phyloP scores from a whole-genome alignment of 2,113 vertebrate genomes.

The Pycnonotus jocosus region DNA sequence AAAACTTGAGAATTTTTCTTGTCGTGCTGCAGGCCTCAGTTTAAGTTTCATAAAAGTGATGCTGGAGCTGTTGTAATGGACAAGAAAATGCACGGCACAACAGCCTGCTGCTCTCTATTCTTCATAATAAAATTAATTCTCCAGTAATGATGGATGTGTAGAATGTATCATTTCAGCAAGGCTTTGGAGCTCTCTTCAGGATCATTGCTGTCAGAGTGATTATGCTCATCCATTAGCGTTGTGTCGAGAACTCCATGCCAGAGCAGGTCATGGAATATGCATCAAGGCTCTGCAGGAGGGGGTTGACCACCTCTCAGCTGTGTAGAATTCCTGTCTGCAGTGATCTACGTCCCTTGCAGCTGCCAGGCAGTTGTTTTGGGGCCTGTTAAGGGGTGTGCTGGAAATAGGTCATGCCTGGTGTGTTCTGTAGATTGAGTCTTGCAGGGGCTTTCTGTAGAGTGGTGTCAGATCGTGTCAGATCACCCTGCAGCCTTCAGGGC shows the following conservation, averaged over 20 bases:
- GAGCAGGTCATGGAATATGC: background rate
- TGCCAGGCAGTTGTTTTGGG: background rate
- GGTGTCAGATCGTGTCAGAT: background rate
- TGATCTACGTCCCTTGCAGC: background rate
- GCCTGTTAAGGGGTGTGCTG: background rate
- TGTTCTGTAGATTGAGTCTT: background rate
- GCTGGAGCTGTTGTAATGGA: background rate
- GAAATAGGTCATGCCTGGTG: background rate
- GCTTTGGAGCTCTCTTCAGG: slow-evolving; percentile 5
- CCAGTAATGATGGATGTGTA: background rate
- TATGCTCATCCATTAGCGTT: slow-evolving; percentile 8
- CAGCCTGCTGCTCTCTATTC: background rate
- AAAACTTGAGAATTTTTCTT: slow-evolving; percentile 20
- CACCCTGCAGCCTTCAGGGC: background rate
- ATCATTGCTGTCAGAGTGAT: slow-evolving; percentile 28
- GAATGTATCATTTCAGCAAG: slow-evolving; percentile 25
- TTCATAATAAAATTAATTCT: slow-evolving; percentile 29
- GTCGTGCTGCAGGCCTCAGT: background rate
- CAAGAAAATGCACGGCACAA: background rate
- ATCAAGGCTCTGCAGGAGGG: background rate
- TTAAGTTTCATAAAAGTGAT: background rate
- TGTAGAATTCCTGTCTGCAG: background rate
- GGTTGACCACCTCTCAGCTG: background rate
- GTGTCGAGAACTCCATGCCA: background rate
- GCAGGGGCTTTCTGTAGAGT: background rate